These are phyloP conservation scores for Leucosticte australis DNA, from an alignment of 2,113 vertebrate species.

Conservation along the genomic window DNA sequence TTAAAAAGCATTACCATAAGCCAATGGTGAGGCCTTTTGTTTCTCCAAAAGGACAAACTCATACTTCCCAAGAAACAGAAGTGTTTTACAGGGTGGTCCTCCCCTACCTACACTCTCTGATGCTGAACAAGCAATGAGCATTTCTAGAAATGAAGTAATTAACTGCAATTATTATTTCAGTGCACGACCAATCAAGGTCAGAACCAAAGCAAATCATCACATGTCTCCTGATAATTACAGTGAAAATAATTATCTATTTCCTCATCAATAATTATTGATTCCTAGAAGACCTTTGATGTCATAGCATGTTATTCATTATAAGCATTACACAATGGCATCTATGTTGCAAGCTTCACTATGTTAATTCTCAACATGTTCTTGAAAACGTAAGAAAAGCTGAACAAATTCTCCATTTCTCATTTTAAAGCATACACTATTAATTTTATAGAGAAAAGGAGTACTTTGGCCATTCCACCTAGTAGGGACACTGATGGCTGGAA, in stretches of 20 bases:
- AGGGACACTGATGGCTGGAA: neutral
- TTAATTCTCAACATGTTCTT: neutral
- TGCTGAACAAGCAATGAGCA: neutral
- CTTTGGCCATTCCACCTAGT: neutral
- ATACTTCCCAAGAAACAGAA: neutral
- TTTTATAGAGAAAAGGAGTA: neutral
- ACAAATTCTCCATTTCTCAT: neutral
- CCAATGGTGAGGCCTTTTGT: neutral
- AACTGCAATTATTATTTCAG: neutral
- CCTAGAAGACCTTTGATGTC: neutral
- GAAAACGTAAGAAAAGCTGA: neutral
- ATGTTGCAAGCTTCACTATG: neutral
- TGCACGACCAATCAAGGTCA: neutral
- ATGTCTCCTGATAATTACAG: neutral
- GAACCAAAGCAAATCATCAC: neutral
- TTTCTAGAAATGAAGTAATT: neutral
- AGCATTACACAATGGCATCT: neutral
- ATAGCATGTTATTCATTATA: neutral
- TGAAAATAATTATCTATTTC: neutral
- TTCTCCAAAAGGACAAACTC: neutral
- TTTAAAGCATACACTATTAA: neutral
- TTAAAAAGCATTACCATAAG: neutral
- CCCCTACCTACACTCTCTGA: neutral
- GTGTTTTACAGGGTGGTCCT: neutral
- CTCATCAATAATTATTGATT: constrained; percentile 22